A percentile compares a stretch with the other conserved stretches of the same genome.
Conservation (phyloP, 2,113 vertebrate genomes). For the Corythoichthys haematopterus region DNA sequence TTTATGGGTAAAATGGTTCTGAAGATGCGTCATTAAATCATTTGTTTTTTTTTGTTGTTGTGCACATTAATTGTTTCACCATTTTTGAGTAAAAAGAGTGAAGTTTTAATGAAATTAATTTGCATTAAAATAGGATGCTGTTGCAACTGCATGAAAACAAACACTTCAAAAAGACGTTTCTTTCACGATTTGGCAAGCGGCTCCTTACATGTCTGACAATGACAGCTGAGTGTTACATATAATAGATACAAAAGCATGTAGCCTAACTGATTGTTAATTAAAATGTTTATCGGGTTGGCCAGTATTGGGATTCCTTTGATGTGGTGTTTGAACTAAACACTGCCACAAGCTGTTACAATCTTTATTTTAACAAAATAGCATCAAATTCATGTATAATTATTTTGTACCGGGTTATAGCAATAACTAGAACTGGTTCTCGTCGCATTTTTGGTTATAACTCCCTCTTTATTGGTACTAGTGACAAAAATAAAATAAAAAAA, state of each 20-base stretch:
- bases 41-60: slow-evolving; percentile 40
- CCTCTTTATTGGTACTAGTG: slow-evolving; percentile 46
- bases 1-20: slow-evolving; percentile 18
- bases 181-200: slow-evolving; percentile 17
- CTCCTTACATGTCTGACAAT: slow-evolving; percentile 20
- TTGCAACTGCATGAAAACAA: slow-evolving; percentile 27
- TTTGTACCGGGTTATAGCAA: slow-evolving; percentile 9
- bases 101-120: slow-evolving; percentile 39
- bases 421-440: slow-evolving; percentile 18
- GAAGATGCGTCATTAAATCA: slow-evolving; percentile 24
- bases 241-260: slow-evolving; percentile 34
- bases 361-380: slow-evolving; percentile 28
- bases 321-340: slow-evolving; percentile 36
- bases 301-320: slow-evolving; percentile 20
- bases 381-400: slow-evolving; percentile 33
- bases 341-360: slow-evolving; percentile 22
- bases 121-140: slow-evolving; percentile 28
- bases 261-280: slow-evolving; percentile 37
- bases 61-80: slow-evolving; percentile 8
- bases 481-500: slow-evolving; percentile 23
- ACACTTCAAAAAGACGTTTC: slow-evolving; percentile 38
- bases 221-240: slow-evolving; percentile 17
- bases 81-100: slow-evolving; percentile 16
- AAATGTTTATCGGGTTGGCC: slow-evolving; percentile 10
- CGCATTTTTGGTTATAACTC: slow-evolving; percentile 52